phyloP scores from a whole-genome alignment of 1,140 invertebrate species.

The Pogonomyrmex barbatus region DNA sequence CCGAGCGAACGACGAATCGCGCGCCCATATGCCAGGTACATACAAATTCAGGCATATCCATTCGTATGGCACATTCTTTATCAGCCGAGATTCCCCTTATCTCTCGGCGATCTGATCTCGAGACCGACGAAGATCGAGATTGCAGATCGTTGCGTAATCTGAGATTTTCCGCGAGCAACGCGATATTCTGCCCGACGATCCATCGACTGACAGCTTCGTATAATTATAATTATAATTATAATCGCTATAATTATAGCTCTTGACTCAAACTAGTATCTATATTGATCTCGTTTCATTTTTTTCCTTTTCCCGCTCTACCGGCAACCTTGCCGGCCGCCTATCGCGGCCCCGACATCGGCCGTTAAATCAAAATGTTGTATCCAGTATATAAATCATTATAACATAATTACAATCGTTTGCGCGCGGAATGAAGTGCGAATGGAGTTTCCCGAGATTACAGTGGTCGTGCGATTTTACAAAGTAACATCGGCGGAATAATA shows the following conservation, averaged over 20 bases:
- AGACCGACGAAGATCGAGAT: background rate
- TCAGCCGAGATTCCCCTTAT: background rate
- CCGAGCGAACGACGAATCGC: constrained; percentile 32
- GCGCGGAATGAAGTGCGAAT: constrained; percentile 40
- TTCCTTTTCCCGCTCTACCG: background rate
- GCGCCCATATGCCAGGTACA: constrained; percentile 28
- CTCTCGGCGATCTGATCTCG: background rate
- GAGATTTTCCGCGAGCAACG: background rate
- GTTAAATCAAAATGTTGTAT: constrained; percentile 39
- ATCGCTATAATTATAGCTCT: background rate
- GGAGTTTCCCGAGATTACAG: constrained; percentile 43
- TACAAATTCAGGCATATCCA: constrained; percentile 11
- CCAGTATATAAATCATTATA: constrained; percentile 45
- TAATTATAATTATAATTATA: background rate
- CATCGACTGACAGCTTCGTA: background rate
- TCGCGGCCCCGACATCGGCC: constrained; percentile 10
- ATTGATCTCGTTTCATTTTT: background rate
- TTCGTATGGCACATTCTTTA: constrained; percentile 23
- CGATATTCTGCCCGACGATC: background rate
- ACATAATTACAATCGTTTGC: constrained; percentile 46
- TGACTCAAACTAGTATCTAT: constrained; percentile 8
- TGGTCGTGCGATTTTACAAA: background rate
- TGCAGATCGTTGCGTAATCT: constrained; percentile 22
- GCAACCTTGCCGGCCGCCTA: background rate
- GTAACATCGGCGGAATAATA: constrained; percentile 16